Conservation (phyloP, 2,888 invertebrate species). For the Lasioglossum zephyrum region DNA sequence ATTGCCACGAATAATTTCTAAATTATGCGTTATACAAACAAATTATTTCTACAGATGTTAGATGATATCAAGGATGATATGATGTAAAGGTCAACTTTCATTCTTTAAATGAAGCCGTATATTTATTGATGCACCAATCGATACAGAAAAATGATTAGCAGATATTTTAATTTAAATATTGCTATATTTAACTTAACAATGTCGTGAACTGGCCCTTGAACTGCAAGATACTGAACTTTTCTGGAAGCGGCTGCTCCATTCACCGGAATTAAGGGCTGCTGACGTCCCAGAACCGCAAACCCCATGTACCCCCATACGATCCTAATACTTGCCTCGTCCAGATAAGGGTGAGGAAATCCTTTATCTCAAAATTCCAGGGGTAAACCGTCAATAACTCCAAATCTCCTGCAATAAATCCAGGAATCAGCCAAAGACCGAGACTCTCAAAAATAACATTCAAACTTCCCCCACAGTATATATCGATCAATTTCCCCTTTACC, state of each 20-base stretch:
- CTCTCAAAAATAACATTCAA: conserved; percentile 5
- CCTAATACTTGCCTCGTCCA: not conserved
- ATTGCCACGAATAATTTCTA: no score
- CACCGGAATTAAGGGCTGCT: not conserved
- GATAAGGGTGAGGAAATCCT: not conserved
- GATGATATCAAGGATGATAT: no score
- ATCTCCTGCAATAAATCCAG: not conserved
- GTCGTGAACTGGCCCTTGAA: not conserved
- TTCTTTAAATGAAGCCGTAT: no score
- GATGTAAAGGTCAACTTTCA: no score
- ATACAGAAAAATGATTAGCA: no score
- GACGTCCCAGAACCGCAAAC: not conserved
- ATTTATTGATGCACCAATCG: no score
- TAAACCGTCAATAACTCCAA: not conserved
- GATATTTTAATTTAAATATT: no score
- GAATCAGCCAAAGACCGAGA: conserved; percentile 5
- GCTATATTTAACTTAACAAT: not conserved
- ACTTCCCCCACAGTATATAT: not conserved
- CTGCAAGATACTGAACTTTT: not conserved
- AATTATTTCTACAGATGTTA: no score
- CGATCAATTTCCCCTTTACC: not conserved
- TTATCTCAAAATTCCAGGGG: conserved; percentile 3
- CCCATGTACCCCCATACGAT: conserved; percentile 1
- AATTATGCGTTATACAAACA: no score
- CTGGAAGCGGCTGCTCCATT: not conserved